phyloP scores from a whole-genome alignment of 2,113 vertebrate genomes.

The Gopherus flavomarginatus region DNA sequence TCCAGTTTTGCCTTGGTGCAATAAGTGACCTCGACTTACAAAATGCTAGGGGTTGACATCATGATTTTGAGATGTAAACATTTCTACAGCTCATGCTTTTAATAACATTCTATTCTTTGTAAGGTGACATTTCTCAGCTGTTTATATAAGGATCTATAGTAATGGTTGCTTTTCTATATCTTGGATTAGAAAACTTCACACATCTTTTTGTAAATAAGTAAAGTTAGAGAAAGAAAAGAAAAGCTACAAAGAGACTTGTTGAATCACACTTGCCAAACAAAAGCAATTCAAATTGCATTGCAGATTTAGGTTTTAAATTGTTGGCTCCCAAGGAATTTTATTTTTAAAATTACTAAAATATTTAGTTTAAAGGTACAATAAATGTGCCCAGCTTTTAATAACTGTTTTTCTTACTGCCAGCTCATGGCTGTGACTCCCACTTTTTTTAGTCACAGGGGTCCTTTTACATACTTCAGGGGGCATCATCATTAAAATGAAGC shows the following conservation, averaged over 20 bases:
- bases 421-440: not conserved
- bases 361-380: not conserved
- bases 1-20: slow-evolving; percentile 8
- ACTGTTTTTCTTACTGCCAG: not conserved
- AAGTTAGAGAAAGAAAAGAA: slow-evolving; percentile 59
- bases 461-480: not conserved
- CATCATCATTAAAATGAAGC: not conserved
- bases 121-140: not conserved
- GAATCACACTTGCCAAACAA: slow-evolving; percentile 62
- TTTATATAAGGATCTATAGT: not conserved
- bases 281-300: slow-evolving; percentile 74
- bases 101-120: slow-evolving; percentile 34
- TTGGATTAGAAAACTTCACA: slow-evolving; percentile 50
- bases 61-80: not conserved
- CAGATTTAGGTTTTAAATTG: slow-evolving; percentile 33
- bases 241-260: slow-evolving; percentile 73
- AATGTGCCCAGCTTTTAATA: not conserved
- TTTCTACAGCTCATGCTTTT: slow-evolving; percentile 37
- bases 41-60: slow-evolving; percentile 11
- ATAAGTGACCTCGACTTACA: slow-evolving; percentile 47
- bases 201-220: slow-evolving; percentile 64
- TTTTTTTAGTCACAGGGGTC: not conserved
- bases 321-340: not conserved
- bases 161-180: slow-evolving; percentile 14
- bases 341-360: not conserved